A percentile compares a stretch with the other conserved stretches of the same genome.
phyloP scores from a whole-genome alignment of 30 jellyfish, hydroid and myxozoan genomes.

The Turritopsis dohrnii region DNA sequence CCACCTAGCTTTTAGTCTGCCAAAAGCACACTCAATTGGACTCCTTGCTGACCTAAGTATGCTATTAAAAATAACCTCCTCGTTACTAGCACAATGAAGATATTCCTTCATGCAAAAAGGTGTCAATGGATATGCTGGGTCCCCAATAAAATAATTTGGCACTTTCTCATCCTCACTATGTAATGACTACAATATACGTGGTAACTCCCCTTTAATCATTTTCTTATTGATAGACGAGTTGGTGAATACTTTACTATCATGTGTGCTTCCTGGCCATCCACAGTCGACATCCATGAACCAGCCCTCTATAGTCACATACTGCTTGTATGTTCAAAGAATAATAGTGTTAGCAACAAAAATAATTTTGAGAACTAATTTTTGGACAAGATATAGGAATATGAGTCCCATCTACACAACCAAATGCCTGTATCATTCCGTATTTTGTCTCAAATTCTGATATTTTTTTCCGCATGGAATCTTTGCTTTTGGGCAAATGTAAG shows the following conservation, averaged over 20 bases:
- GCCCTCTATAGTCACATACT: no score
- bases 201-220: neutral
- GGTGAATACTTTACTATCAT: slow-evolving; percentile 48
- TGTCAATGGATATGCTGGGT: no score
- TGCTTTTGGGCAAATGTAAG: slow-evolving; percentile 35
- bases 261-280: no score
- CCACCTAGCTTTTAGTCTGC: slow-evolving; percentile 69
- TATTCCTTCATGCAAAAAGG: no score
- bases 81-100: slow-evolving; percentile 26
- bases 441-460: slow-evolving; percentile 48
- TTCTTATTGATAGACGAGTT: neutral
- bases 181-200: neutral
- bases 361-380: slow-evolving; percentile 21
- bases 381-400: slow-evolving; percentile 32
- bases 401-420: no score
- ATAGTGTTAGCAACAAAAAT: no score
- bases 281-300: no score
- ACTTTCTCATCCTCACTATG: slow-evolving; percentile 18
- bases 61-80: slow-evolving; percentile 41
- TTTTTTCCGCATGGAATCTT: slow-evolving; percentile 40
- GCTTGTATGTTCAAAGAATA: no score
- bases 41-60: slow-evolving; percentile 52
- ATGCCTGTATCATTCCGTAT: slow-evolving; percentile 51
- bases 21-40: slow-evolving; percentile 71
- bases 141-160: no score